Base-by-base conservation (phyloP, 2,888 invertebrate species). In the Pyrocoelia pectoralis region DNA sequence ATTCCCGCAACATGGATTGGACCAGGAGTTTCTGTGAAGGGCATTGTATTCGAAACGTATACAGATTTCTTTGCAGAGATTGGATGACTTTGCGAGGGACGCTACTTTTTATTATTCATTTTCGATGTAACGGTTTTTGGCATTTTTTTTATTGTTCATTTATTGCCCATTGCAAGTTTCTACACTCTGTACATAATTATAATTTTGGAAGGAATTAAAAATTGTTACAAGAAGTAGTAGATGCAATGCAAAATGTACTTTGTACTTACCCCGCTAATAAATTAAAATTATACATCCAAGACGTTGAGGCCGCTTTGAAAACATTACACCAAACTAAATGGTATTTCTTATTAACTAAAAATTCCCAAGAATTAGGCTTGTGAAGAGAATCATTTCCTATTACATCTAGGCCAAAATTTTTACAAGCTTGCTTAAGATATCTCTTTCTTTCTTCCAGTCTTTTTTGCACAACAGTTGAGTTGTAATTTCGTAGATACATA, bases 211-310 rank as follows among this genome's bases (percentile, higher is more conserved):
- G n/a, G n/a, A n/a, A n/a, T n/a, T n/a, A n/a, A n/a, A n/a, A n/a
- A n/a, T n/a, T n/a, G n/a, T n/a, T n/a, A n/a, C n/a, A n/a, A n/a
- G n/a, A n/a, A n/a, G n/a, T n/a, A n/a, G n/a, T n/a, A n/a, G n/a
- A n/a, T n/a, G n/a, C 13, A 49, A 18, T 29, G 6, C 28, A 14
- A 24, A 24, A 6, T 24, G 24, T n/a, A n/a, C 50, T 28, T 8
- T 1, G n/a, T 24, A 64, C 74, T 76, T 81, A 85, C 81, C 94
- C 94, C 6, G 93, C 93, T 80, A 94, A 87, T 55, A 93, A 82
- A 80, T 94, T 93, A 81, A 94, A 94, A 82, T 94, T 94, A 82
- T 93, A 93, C 90, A 94, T 93, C 94, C 94, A 94, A 0, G 94
- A 93, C 13, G 94, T 93, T n/a, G 94, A 94, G 1, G 92, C 92